Percentiles rank a stretch among this genome's conserved stretches.
phyloP scores from a whole-genome alignment of 2,113 vertebrate species.

The Phocoena phocoena region DNA sequence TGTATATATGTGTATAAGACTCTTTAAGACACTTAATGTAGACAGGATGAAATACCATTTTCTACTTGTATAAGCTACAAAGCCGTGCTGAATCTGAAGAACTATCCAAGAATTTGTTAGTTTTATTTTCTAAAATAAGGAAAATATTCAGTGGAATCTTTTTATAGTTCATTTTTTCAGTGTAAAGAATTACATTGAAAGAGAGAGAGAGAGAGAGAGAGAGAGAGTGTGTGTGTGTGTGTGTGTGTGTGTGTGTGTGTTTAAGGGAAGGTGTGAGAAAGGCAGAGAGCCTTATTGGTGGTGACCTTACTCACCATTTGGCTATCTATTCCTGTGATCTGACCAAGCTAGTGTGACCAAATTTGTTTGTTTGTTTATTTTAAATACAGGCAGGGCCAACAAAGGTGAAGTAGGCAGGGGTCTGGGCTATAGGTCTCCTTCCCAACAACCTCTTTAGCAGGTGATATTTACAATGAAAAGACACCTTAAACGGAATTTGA shows the following conservation, averaged over 20 bases:
- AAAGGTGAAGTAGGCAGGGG: background rate
- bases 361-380: background rate
- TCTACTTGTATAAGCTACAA: background rate
- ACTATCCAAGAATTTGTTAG: background rate
- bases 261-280: background rate
- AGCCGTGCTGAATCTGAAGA: background rate
- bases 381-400: background rate
- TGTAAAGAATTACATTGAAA: background rate
- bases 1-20: background rate
- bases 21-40: background rate
- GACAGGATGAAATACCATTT: background rate
- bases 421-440: background rate
- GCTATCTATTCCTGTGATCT: background rate
- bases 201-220: too few relatives aligned
- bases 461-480: background rate
- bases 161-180: background rate
- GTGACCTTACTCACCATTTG: background rate
- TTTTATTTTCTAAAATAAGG: conserved; percentile 11
- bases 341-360: background rate
- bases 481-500: background rate
- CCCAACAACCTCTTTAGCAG: background rate
- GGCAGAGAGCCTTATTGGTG: background rate
- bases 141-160: background rate
- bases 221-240: too few relatives aligned
- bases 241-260: background rate